Conservation (phyloP, 2,113 vertebrate genomes). For the Calonectris borealis region DNA sequence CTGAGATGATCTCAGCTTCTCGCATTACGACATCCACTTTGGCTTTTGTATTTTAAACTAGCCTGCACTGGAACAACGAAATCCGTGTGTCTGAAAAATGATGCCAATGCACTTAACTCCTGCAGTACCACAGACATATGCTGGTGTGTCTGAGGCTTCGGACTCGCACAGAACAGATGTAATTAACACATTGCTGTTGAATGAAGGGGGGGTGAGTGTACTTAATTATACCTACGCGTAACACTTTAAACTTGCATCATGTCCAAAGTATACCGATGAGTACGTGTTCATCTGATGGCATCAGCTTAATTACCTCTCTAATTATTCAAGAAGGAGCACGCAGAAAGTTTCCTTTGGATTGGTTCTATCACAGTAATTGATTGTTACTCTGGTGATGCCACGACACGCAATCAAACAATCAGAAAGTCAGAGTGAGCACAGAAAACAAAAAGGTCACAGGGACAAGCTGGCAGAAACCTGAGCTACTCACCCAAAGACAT, state of each 20-base stretch:
- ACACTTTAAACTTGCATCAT: not conserved
- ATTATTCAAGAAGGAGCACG: not conserved
- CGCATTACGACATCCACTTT: not conserved
- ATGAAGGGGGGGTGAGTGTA: not conserved
- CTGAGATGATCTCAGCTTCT: not conserved
- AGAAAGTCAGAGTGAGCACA: not conserved
- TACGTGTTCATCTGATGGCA: not conserved
- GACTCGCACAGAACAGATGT: not conserved
- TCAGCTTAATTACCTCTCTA: not conserved
- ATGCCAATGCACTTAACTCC: not conserved
- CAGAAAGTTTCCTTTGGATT: not conserved
- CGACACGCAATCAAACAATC: not conserved
- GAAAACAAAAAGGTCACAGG: not conserved
- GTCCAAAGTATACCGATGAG: not conserved
- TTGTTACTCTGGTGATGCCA: not conserved
- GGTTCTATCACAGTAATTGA: not conserved
- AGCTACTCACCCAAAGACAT: not conserved
- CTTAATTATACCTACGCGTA: not conserved
- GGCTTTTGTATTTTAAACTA: not conserved
- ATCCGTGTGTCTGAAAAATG: fast-evolving
- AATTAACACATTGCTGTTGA: not conserved
- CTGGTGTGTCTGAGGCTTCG: not conserved
- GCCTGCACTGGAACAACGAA: not conserved
- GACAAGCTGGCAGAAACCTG: not conserved
- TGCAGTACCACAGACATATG: not conserved